phyloP scores from a whole-genome alignment of 1,140 invertebrate species.

The Periplaneta americana region DNA sequence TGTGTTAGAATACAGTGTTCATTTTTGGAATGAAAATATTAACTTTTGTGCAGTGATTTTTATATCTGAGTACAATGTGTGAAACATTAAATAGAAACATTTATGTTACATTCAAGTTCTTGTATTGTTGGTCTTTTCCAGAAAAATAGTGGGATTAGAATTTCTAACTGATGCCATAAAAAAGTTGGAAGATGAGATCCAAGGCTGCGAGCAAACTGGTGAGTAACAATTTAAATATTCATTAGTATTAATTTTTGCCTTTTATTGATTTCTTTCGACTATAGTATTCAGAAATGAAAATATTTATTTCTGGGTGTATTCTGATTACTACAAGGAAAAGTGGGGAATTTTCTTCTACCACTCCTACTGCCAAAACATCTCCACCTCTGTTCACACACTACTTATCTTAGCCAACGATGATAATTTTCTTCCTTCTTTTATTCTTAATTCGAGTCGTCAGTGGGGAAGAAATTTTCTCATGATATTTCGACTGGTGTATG shows the following conservation, averaged over 20 bases:
- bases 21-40: too few relatives aligned
- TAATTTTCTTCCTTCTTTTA: neutral
- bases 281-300: neutral
- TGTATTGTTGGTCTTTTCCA: neutral
- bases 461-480: too few relatives aligned
- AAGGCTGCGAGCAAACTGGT: neutral
- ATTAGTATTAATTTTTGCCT: neutral
- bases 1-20: too few relatives aligned
- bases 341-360: neutral
- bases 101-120: too few relatives aligned
- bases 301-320: neutral
- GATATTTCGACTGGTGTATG: too few relatives aligned
- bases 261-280: neutral
- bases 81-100: too few relatives aligned
- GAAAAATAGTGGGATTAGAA: neutral
- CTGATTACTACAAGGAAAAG: neutral
- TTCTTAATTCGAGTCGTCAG: too few relatives aligned
- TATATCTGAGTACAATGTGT: too few relatives aligned
- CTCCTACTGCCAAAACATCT: neutral
- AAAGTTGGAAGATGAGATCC: neutral
- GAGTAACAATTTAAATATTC: neutral
- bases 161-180: neutral
- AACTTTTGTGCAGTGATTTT: too few relatives aligned
- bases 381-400: neutral
- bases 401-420: neutral